Conservation (phyloP, 2,888 invertebrate species). For the Lepidochitona cinerea region DNA sequence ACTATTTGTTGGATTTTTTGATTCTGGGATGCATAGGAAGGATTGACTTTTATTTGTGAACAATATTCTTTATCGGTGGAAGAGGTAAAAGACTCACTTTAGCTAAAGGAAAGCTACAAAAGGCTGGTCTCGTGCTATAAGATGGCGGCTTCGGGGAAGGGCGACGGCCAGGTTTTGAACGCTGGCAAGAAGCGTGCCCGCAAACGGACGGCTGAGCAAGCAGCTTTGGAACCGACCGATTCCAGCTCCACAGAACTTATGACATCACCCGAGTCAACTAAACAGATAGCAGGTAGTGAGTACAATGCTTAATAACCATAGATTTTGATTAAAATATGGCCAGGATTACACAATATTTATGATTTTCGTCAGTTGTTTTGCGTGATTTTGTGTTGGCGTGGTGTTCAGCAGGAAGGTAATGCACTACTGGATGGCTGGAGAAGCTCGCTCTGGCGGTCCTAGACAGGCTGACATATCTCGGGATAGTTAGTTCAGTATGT, state of each 20-base stretch:
- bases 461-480: too few relatives aligned
- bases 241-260: not conserved
- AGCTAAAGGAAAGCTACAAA: not conserved
- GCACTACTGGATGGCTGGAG: too few relatives aligned
- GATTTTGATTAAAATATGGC: not conserved
- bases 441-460: too few relatives aligned
- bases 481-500: too few relatives aligned
- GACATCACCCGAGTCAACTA: not conserved
- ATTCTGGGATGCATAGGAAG: not conserved
- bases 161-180: not conserved
- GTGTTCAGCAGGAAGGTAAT: too few relatives aligned
- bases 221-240: not conserved
- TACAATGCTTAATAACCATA: not conserved
- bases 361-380: not conserved
- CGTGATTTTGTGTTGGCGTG: not conserved
- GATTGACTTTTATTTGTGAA: not conserved
- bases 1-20: not conserved
- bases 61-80: not conserved
- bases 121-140: not conserved
- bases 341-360: not conserved
- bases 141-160: conserved; percentile 6
- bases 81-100: not conserved
- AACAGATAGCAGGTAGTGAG: not conserved
- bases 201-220: conserved; percentile 2
- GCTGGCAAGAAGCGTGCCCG: conserved; percentile 3